phyloP scores from a whole-genome alignment of 2,113 vertebrate species.

The Rhinopomastus cyanomelas region DNA sequence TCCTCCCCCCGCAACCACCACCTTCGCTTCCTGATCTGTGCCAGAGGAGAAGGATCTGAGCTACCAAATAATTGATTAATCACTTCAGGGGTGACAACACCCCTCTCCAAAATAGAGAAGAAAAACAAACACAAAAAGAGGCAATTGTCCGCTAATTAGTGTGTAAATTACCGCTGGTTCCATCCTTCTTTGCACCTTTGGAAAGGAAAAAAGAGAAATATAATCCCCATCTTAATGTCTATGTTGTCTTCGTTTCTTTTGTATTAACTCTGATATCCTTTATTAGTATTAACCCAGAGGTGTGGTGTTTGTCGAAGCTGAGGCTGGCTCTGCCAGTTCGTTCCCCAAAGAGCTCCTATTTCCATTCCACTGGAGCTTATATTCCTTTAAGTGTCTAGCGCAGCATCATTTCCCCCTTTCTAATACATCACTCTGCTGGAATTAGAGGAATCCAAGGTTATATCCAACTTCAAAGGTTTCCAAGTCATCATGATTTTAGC shows the following conservation, averaged over 20 bases:
- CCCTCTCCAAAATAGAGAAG: constrained; percentile 66
- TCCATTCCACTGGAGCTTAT: constrained; percentile 77
- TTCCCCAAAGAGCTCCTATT: constrained; percentile 79
- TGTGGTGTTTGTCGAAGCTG: constrained; percentile 69
- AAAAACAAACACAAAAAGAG: constrained; percentile 75
- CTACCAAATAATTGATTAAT: constrained; percentile 81
- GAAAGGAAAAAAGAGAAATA: constrained; percentile 52
- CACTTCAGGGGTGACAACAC: constrained; percentile 66
- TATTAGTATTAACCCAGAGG: constrained; percentile 50
- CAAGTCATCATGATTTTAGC: constrained; percentile 76
- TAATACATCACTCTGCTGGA: constrained; percentile 75
- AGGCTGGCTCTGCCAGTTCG: constrained; percentile 60
- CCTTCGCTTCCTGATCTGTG: constrained; percentile 60
- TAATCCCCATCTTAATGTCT: constrained; percentile 61
- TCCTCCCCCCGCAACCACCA: constrained; percentile 58
- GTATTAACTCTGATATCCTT: constrained; percentile 65
- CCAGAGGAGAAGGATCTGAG: constrained; percentile 69
- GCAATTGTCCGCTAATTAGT: constrained; percentile 75
- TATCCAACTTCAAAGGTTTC: constrained; percentile 80
- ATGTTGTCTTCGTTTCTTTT: constrained; percentile 70
- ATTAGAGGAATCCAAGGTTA: constrained; percentile 78
- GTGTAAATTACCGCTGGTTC: constrained; percentile 77
- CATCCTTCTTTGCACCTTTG: constrained; percentile 72
- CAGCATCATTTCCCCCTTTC: constrained; percentile 70
- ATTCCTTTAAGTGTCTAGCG: constrained; percentile 78